Conservation (phyloP, 2,797 vertebrate species). For the Acridotheres tristis region DNA sequence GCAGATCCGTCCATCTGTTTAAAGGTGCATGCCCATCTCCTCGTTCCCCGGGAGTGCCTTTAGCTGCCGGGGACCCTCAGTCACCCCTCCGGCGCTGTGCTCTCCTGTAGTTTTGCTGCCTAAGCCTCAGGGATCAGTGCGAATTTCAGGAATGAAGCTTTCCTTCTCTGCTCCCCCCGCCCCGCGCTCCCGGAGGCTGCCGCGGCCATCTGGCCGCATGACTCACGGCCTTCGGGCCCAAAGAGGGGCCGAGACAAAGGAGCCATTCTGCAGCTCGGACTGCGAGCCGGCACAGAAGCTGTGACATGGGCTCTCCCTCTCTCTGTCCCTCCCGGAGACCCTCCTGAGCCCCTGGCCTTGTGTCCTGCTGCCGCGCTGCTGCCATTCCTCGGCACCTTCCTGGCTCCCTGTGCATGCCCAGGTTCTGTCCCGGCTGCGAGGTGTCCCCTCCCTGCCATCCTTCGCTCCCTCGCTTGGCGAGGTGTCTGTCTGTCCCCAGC, state of each 20-base stretch:
- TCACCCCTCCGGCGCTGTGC: background rate
- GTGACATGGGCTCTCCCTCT: background rate
- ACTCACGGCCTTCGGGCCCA: constrained; percentile 1
- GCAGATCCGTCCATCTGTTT: background rate
- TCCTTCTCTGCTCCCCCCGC: background rate
- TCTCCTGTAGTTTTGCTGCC: background rate
- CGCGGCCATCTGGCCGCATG: constrained; percentile 15
- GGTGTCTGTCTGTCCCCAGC: background rate
- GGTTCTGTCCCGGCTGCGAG: background rate
- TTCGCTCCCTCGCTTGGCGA: background rate
- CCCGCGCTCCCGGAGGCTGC: background rate
- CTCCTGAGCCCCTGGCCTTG: background rate
- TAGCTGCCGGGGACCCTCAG: background rate
- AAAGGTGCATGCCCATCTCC: background rate
- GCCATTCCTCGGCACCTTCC: background rate
- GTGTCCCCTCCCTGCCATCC: background rate
- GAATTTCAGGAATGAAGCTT: background rate
- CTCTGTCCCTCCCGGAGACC: background rate
- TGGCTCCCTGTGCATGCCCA: fast-evolving
- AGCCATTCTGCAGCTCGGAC: background rate
- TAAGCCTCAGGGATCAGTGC: background rate
- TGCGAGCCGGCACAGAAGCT: background rate
- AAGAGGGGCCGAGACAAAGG: background rate
- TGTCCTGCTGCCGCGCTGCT: background rate
- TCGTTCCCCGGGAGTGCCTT: background rate